A percentile compares a stretch with the other conserved stretches of the same genome.
phyloP scores from a whole-genome alignment of 1,140 invertebrate species.

The Archegozetes longisetosus region DNA sequence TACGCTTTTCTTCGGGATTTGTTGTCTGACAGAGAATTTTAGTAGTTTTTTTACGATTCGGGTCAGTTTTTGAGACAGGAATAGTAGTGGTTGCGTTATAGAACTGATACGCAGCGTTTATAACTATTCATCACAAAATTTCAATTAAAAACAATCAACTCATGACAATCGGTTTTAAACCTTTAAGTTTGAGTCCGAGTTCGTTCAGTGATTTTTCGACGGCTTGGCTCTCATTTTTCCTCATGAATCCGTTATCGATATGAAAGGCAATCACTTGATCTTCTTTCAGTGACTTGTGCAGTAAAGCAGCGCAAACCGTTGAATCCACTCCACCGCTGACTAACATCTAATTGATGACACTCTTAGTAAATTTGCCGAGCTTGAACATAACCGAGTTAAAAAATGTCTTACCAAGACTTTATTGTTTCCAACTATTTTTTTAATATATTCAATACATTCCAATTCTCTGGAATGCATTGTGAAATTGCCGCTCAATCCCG shows the following conservation, averaged over 20 bases:
- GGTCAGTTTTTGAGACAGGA: slow-evolving; percentile 40
- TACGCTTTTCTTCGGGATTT: slow-evolving; percentile 89
- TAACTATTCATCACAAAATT: slow-evolving; percentile 25
- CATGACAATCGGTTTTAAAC: slow-evolving; percentile 27
- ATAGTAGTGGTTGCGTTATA: slow-evolving; percentile 56
- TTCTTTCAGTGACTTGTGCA: slow-evolving; percentile 68
- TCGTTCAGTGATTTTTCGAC: slow-evolving; percentile 70
- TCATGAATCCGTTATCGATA: slow-evolving; percentile 98
- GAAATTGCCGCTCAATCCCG: slow-evolving; percentile 65
- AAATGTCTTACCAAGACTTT: slow-evolving; percentile 88
- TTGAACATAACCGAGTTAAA: too few species aligned
- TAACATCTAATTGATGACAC: slow-evolving; percentile 62
- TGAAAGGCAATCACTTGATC: slow-evolving; percentile 91
- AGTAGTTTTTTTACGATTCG: slow-evolving; percentile 49
- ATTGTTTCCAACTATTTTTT: slow-evolving; percentile 67
- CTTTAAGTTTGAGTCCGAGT: slow-evolving; percentile 67
- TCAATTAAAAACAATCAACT: slow-evolving; percentile 13
- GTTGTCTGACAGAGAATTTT: slow-evolving; percentile 69
- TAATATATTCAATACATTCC: slow-evolving; percentile 87
- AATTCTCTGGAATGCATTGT: slow-evolving; percentile 72
- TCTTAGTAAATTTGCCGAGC: too few species aligned
- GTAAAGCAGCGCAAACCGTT: slow-evolving; percentile 86
- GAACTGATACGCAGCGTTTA: slow-evolving; percentile 35
- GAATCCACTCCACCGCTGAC: slow-evolving; percentile 96
- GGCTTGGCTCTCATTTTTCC: slow-evolving; percentile 78